Evolutionary conservation across 2,888 invertebrate genomes (phyloP).

Genomic region (Chymomyza procnemis): DNA sequence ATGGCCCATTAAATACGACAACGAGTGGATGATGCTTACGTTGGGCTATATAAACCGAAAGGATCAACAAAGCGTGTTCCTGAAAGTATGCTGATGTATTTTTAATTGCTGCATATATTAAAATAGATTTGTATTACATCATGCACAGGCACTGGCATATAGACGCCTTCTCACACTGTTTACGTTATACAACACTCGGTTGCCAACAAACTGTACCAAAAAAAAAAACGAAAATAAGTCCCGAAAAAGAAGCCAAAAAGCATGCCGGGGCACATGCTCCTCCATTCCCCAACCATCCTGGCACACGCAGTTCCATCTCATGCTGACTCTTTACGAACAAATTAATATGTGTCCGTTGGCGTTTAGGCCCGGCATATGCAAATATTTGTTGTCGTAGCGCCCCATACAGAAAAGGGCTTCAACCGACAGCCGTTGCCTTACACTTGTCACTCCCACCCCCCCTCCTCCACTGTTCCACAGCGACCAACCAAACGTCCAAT

Average conservation of each 20-base stretch:
- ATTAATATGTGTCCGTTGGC: background rate
- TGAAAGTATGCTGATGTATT: constrained; percentile 50
- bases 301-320: background rate
- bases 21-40: background rate
- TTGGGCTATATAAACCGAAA: background rate
- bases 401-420: background rate
- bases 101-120: constrained; percentile 71
- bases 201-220: background rate
- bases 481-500: background rate
- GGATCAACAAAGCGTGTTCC: background rate
- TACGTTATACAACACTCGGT: background rate
- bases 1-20: constrained; percentile 28
- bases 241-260: constrained; percentile 1
- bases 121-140: constrained; percentile 62
- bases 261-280: background rate
- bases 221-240: background rate
- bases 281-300: background rate
- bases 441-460: background rate
- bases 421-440: background rate
- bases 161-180: background rate
- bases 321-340: background rate
- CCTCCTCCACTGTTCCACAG: background rate
- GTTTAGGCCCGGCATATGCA: background rate
- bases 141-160: constrained; percentile 3
- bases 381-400: background rate